A percentile compares a stretch with the other conserved stretches of the same genome.
These are phyloP conservation scores for Danio albolineatus DNA, from an alignment of 2,797 vertebrate genomes.

Conservation along the genomic window DNA sequence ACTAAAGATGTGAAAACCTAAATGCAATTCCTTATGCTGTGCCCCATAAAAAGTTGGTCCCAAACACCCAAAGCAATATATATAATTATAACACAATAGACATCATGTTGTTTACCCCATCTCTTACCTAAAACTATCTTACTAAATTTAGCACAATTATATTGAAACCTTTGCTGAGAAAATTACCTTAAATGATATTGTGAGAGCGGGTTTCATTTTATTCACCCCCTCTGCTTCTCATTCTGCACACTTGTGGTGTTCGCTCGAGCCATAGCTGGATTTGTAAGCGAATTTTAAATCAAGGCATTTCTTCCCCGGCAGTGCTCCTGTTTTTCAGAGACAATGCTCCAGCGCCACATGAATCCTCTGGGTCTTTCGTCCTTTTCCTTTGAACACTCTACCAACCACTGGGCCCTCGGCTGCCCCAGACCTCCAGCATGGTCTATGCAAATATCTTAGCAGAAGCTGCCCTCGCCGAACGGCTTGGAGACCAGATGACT, in stretches of 20 bases:
- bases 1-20: background rate
- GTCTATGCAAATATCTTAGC: constrained; percentile 79
- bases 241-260: constrained; percentile 72
- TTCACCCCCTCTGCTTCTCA: constrained; percentile 71
- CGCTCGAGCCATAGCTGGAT: constrained; percentile 73
- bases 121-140: constrained; percentile 12
- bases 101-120: background rate
- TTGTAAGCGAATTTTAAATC: constrained; percentile 82
- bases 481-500: constrained; percentile 37
- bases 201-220: constrained; percentile 26
- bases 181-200: constrained; percentile 39
- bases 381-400: constrained; percentile 77
- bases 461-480: constrained; percentile 63
- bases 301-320: constrained; percentile 75
- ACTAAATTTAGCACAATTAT: constrained; percentile 2
- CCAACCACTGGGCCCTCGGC: constrained; percentile 70
- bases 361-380: constrained; percentile 77
- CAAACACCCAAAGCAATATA: constrained; percentile 12
- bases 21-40: background rate
- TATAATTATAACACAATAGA: constrained; percentile 13
- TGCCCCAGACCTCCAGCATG: constrained; percentile 61
- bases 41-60: background rate
- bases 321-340: constrained; percentile 73
- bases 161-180: no score
- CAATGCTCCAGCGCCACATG: constrained; percentile 70